Evolutionary conservation across 2,888 invertebrate species (phyloP).

Genomic region (Drepana falcataria): DNA sequence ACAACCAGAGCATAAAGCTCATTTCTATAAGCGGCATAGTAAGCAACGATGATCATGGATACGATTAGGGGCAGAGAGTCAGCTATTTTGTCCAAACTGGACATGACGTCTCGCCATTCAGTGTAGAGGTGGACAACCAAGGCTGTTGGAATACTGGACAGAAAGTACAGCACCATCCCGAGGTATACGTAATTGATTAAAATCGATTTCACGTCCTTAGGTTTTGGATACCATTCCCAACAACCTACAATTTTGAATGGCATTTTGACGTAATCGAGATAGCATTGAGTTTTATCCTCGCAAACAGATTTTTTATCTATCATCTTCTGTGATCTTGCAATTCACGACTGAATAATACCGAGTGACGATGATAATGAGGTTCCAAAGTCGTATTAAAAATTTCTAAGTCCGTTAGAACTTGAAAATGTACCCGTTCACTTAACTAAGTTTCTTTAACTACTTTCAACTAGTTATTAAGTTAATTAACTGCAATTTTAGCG

Average conservation of each 20-base stretch:
- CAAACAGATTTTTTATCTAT: conserved; percentile 14
- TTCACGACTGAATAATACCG: too few species aligned
- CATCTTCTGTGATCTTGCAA: conserved; percentile 2
- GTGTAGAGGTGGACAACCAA: conserved; percentile 46
- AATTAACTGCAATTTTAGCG: background rate
- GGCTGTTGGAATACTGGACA: conserved; percentile 31
- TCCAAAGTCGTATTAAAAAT: background rate
- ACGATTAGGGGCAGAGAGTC: conserved; percentile 53
- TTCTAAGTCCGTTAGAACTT: background rate
- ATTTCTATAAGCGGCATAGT: conserved; percentile 43
- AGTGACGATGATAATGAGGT: too few species aligned
- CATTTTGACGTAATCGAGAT: conserved; percentile 41
- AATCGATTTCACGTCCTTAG: conserved; percentile 25
- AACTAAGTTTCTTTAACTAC: background rate
- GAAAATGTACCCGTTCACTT: background rate
- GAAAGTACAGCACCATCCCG: conserved; percentile 42
- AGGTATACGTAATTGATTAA: conserved; percentile 49
- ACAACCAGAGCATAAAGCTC: conserved; percentile 46
- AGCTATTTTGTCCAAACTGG: conserved; percentile 48
- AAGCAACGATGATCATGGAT: conserved; percentile 47
- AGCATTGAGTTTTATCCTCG: conserved; percentile 29
- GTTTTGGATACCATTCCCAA: conserved; percentile 54
- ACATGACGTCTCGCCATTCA: conserved; percentile 56
- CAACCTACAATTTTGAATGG: conserved; percentile 56
- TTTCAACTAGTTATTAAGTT: background rate